Conservation (phyloP, 2,797 vertebrate genomes). For the Argya squamiceps region DNA sequence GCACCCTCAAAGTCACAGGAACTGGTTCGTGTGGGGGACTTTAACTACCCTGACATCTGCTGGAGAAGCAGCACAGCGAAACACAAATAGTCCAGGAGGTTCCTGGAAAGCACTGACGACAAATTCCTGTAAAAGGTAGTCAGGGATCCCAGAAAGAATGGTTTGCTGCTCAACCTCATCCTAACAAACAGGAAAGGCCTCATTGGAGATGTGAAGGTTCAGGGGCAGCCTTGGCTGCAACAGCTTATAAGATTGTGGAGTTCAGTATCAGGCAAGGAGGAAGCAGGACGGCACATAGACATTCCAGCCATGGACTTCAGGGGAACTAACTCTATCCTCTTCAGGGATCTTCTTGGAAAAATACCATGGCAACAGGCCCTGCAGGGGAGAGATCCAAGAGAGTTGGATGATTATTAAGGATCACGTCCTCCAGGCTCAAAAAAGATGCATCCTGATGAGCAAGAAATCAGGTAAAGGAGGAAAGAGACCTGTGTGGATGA, state of each 20-base stretch:
- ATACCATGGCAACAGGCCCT: neutral
- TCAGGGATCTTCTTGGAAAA: neutral
- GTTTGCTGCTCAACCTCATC: neutral
- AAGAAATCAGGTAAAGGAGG: neutral
- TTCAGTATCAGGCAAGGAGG: neutral
- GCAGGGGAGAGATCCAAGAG: neutral
- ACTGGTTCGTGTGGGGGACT: rapidly evolving
- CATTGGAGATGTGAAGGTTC: neutral
- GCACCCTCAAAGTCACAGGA: neutral
- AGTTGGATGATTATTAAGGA: neutral
- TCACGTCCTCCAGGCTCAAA: neutral
- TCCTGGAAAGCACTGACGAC: neutral
- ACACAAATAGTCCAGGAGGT: neutral
- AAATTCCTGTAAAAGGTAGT: neutral
- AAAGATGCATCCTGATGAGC: rapidly evolving
- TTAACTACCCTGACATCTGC: neutral
- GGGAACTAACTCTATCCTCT: neutral
- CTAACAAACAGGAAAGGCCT: neutral
- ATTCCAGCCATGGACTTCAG: neutral
- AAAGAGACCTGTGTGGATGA: neutral
- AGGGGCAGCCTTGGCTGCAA: neutral
- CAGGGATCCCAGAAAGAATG: neutral
- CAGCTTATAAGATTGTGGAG: neutral
- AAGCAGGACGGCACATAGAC: rapidly evolving
- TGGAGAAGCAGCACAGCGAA: neutral